Evolutionary conservation across 2,888 invertebrate species (phyloP), one percentile per base, ranked within the genome.

Genomic region (Malachius bipustulatus): DNA sequence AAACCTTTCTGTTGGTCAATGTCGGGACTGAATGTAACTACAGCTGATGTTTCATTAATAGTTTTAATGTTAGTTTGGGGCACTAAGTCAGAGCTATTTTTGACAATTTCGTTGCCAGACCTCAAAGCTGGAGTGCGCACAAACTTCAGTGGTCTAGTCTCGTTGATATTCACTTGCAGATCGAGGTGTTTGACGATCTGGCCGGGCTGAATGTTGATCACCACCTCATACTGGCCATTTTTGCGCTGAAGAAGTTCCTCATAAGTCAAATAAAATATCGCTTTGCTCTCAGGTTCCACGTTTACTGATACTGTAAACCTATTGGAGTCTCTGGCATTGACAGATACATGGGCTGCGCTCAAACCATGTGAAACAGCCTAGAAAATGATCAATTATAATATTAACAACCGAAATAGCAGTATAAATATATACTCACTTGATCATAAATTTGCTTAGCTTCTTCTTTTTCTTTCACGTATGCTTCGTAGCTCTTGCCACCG

Each of bases 181-280:
- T 65, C 62, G 32, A 78, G n/a, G 45, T 74, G 69, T 31, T 72
- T 70, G n/a, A 82, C 76, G 3, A 72, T 53, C 43, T 74, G 70
- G 15, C 78, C 75, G 0, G 80, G 79, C 52, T 77, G 74, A 33
- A 82, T 62, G 55, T 80, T 77, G 36, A 82, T 66, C 8, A 73
- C 70, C 45, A 77, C 70, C 50, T 80, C 75, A 62, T 82, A 83
- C 6, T 70, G 67, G 4, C 75, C 74, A 40, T 74, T 67, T 36
- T 71, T 68, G 2, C 81, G 66, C 11, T 67, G 59, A 30, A 83
- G 57, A 26, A 83, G 50, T 57, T 83, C 79, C 52, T 83, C 79
- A 55, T 85, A 85, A 1, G 72, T 77, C 43, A 82, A 57, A 50
- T 76, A 77, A 57, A 85, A 84, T 1, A 67, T 63, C 0, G 75